Percentiles rank a stretch among this genome's conserved stretches.
These are phyloP conservation scores for Carassius gibelio DNA, from an alignment of 2,113 vertebrate species.

Conservation along the genomic window DNA sequence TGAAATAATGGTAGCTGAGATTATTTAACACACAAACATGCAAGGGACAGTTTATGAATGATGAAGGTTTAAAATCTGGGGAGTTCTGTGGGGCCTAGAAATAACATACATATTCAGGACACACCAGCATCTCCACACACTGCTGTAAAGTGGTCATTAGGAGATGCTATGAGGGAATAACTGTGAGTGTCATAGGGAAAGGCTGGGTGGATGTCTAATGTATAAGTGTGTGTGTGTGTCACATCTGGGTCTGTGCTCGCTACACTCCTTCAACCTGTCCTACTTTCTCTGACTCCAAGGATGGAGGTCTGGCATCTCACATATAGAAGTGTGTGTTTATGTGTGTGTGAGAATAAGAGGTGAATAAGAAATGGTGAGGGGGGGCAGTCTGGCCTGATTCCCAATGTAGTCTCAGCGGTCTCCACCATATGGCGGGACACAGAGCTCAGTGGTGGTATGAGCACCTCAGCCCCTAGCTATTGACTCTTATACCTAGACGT, in stretches of 20 bases:
- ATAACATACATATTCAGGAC: neutral
- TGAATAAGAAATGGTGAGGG: neutral
- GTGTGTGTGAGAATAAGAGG: constrained; percentile 45
- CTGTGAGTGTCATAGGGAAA: constrained; percentile 37
- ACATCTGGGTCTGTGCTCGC: constrained; percentile 48
- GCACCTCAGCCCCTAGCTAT: constrained; percentile 39
- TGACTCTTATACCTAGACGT: neutral
- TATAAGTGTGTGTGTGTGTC: constrained; percentile 14
- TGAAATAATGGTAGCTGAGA: neutral
- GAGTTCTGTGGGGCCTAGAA: neutral
- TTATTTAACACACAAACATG: neutral
- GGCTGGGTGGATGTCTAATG: constrained; percentile 43
- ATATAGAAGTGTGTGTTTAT: constrained; percentile 49
- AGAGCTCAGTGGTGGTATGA: constrained; percentile 50
- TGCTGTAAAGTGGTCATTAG: constrained; percentile 54
- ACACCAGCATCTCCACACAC: neutral
- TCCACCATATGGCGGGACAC: constrained; percentile 61
- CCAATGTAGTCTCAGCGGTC: constrained; percentile 53
- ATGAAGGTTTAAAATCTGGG: neutral
- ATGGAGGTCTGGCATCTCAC: constrained; percentile 50
- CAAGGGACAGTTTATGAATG: neutral
- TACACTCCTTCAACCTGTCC: constrained; percentile 55
- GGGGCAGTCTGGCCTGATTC: constrained; percentile 60
- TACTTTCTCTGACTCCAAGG: constrained; percentile 54
- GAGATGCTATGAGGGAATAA: constrained; percentile 16